Evolutionary conservation across 2,797 vertebrate genomes (phyloP), one percentile per base, ranked within the genome.

Genomic region (Oryzias dopingdopingensis): DNA sequence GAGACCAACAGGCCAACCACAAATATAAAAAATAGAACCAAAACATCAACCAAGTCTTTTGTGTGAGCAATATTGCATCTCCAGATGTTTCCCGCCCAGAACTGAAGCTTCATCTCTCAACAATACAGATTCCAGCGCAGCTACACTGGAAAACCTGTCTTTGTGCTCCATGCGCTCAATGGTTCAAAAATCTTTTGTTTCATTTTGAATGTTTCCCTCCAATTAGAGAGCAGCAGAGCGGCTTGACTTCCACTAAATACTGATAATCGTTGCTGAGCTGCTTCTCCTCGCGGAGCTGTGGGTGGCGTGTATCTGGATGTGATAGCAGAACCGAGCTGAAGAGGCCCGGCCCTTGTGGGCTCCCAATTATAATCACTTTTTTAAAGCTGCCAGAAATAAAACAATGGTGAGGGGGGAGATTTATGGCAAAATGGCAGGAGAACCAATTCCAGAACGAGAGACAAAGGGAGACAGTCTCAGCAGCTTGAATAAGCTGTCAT

Each of bases 401-500:
- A 26, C 5, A 26, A 26, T 26, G 26, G 7, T 6, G 26, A 26
- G 26, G 26, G 26, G 20, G 20, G 20, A 22, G 26, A 37, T 37
- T 37, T 37, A 37, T 32, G 26, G 57, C 59, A 66, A 62, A 80
- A 70, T 72, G 65, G 71, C 62, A 77, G 64, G 32, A 43, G 63
- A 67, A 74, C 49, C 55, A 48, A 69, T 57, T 56, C 49, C 57
- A 50, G 61, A 65, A 74, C 62, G 29, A 50, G 18, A 58, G n/a
- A 6, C 46, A 55, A 66, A 54, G 73, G 59, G 80, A 84, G 81
- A 85, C 58, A 12, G 57, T 82, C 81, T 77, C 77, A 0, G 24
- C 76, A 74, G 48, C 80, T 86, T 82, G 87, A 86, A 82, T 85
- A 67, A 82, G 75, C 66, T 67, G 57, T 80, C 72, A 71, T 86